These are phyloP conservation scores for Tarsius wallacei DNA, from an alignment of 2,797 vertebrate genomes.

Conservation along the genomic window DNA sequence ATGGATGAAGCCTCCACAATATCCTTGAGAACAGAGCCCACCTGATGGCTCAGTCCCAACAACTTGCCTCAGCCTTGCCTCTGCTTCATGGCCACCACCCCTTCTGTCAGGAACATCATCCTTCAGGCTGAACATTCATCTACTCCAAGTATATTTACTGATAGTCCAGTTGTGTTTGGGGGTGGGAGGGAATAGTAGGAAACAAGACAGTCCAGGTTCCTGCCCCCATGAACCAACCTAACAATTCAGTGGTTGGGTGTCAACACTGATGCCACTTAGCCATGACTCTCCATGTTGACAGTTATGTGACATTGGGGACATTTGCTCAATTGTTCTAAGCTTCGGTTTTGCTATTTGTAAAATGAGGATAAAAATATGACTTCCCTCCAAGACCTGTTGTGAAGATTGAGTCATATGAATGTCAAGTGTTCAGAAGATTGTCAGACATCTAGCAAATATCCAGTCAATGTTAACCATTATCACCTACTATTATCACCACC, in stretches of 20 bases:
- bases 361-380: not conserved
- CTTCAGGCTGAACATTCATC: not conserved
- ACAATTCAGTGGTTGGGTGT: not conserved
- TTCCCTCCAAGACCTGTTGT: not conserved
- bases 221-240: not conserved
- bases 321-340: conserved; percentile 13
- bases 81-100: not conserved
- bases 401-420: not conserved
- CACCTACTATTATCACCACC: not conserved
- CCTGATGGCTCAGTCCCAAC: not conserved
- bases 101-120: not conserved
- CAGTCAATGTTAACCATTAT: not conserved
- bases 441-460: not conserved
- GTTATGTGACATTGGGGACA: not conserved
- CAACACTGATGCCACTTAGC: not conserved
- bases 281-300: not conserved
- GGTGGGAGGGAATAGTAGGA: not conserved
- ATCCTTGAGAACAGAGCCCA: not conserved
- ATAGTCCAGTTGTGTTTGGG: not conserved
- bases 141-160: not conserved
- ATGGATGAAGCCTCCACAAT: not conserved
- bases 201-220: not conserved
- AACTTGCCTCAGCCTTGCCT: not conserved
- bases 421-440: not conserved
- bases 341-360: conserved; percentile 53